These are phyloP conservation scores for Phasia obesa DNA, from an alignment of 2,888 invertebrate species.

Conservation along the genomic window DNA sequence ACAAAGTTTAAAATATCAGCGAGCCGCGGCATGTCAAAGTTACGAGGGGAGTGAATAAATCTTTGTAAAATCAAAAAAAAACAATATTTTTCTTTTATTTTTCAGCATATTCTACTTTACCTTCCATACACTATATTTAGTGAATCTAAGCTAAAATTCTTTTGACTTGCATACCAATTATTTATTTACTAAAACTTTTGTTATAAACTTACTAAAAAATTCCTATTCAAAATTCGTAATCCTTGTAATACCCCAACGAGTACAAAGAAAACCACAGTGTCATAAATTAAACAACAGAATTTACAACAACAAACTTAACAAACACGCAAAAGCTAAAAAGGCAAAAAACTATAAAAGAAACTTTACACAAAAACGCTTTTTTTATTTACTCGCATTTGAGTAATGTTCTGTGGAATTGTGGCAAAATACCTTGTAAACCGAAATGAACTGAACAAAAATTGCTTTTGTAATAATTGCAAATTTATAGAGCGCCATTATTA, in stretches of 20 bases:
- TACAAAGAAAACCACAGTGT: slow-evolving; percentile 26
- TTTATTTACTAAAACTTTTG: neutral
- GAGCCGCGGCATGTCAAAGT: too few species aligned
- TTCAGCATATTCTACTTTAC: too few species aligned
- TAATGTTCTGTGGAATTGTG: slow-evolving; percentile 29
- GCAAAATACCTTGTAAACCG: neutral
- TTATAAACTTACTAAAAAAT: neutral
- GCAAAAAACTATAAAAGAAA: slow-evolving; percentile 16
- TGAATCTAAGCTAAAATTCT: too few species aligned
- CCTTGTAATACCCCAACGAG: neutral
- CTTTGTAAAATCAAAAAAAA: too few species aligned
- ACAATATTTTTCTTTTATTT: too few species aligned
- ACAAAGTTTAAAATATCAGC: too few species aligned
- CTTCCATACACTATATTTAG: too few species aligned
- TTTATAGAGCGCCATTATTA: slow-evolving; percentile 2
- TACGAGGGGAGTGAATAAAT: too few species aligned
- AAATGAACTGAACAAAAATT: slow-evolving; percentile 16
- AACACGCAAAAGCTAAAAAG: slow-evolving; percentile 23
- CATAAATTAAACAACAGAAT: slow-evolving; percentile 47
- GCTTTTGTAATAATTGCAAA: slow-evolving; percentile 17
- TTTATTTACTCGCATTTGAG: neutral
- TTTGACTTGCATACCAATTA: neutral
- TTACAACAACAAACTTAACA: slow-evolving; percentile 2
- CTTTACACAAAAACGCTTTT: neutral
- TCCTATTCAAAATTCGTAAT: neutral